Conservation (phyloP, 2,113 vertebrate species). For the Erinaceus europaeus region DNA sequence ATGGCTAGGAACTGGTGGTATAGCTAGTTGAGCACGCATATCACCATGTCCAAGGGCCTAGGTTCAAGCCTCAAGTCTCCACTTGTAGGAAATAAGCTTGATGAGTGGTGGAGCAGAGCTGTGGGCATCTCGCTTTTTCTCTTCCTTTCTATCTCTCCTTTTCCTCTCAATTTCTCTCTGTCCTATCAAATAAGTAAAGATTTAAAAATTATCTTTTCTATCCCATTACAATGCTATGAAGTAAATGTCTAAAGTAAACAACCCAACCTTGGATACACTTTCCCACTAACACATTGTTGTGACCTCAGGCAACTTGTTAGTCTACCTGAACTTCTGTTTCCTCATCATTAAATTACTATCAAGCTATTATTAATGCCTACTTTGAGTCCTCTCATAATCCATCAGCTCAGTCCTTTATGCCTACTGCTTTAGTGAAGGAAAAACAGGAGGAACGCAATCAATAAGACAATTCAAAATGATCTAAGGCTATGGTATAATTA, state of each 20-base stretch:
- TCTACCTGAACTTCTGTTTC: background rate
- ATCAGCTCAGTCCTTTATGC: background rate
- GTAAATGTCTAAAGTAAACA: background rate
- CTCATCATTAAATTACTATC: background rate
- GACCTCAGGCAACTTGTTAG: background rate
- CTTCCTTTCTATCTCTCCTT: too few species aligned
- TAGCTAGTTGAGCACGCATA: too few species aligned
- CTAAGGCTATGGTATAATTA: background rate
- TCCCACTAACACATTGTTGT: background rate
- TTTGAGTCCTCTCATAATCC: background rate
- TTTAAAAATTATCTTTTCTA: too few species aligned
- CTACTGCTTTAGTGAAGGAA: background rate
- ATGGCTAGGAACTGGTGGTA: too few species aligned
- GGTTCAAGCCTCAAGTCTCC: too few species aligned
- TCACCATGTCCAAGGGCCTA: too few species aligned
- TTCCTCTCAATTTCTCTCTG: too few species aligned
- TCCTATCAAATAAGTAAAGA: background rate
- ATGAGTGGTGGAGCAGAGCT: too few species aligned
- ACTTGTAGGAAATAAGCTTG: too few species aligned
- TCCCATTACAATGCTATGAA: background rate
- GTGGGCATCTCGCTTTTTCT: too few species aligned
- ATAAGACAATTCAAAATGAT: background rate
- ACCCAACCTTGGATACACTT: background rate
- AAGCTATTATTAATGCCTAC: background rate
- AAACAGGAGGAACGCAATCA: background rate